These are phyloP conservation scores for Pseudolycoriella hygida DNA, from an alignment of 2,888 invertebrate species.

Conservation along the genomic window DNA sequence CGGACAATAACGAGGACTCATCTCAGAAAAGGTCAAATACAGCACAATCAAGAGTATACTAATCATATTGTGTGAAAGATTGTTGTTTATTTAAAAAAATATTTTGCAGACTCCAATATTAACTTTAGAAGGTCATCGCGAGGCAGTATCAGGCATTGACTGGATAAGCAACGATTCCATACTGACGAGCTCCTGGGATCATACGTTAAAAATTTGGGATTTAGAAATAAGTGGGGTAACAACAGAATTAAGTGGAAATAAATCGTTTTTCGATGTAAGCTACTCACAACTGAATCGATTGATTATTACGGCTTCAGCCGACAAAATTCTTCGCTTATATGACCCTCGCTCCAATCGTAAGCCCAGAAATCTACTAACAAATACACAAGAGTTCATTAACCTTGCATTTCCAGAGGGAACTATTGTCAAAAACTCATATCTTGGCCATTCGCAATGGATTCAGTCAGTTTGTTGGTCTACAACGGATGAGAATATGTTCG, in stretches of 20 bases:
- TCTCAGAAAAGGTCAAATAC: too few relatives aligned
- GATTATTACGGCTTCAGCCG: constrained; percentile 76
- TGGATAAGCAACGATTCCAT: constrained; percentile 71
- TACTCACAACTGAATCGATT: constrained; percentile 60
- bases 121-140: constrained; percentile 84
- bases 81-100: too few relatives aligned
- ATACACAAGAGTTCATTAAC: too few relatives aligned
- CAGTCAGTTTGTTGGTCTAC: constrained; percentile 80
- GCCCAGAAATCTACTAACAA: constrained; percentile 8
- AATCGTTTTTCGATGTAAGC: constrained; percentile 74
- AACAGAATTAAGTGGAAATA: constrained; percentile 69
- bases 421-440: constrained; percentile 73
- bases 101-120: constrained; percentile 51
- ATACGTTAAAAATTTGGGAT: constrained; percentile 90
- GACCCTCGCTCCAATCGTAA: constrained; percentile 76
- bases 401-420: constrained; percentile 49
- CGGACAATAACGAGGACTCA: too few relatives aligned
- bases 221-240: constrained; percentile 67
- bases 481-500: constrained; percentile 62
- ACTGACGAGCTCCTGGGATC: constrained; percentile 87
- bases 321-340: constrained; percentile 76
- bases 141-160: constrained; percentile 66
- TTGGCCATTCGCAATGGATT: constrained; percentile 79
- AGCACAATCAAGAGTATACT: too few relatives aligned
- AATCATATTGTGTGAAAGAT: too few relatives aligned